A percentile compares a stretch with the other conserved stretches of the same genome.
Conservation (phyloP, 2,797 vertebrate genomes). For the Ctenosaura bakeri region DNA sequence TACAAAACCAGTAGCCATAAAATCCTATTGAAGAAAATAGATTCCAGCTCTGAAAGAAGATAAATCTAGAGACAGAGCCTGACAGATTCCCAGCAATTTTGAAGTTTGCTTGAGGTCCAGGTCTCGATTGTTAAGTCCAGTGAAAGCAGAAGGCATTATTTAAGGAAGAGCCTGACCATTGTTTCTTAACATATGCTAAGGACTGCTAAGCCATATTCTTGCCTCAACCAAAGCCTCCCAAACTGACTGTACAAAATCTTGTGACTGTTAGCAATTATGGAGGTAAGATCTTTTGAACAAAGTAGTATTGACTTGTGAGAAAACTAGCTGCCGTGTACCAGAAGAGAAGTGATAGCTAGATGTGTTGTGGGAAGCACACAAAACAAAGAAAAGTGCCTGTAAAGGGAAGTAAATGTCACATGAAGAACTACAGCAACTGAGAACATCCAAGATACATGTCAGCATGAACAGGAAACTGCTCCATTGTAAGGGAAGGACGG, state of each 20-base stretch:
- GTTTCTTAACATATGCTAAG: background rate
- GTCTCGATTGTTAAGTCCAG: no score
- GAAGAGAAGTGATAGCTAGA: background rate
- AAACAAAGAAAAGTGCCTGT: background rate
- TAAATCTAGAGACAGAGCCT: background rate
- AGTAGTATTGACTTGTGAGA: background rate
- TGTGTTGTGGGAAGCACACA: no score
- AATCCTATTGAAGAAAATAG: background rate
- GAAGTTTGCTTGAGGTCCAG: no score
- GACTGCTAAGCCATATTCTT: background rate
- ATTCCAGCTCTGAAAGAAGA: background rate
- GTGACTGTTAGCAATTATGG: background rate
- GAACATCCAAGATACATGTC: no score
- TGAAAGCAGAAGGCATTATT: no score
- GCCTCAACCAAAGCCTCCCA: no score
- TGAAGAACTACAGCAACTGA: background rate
- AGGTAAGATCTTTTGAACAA: background rate
- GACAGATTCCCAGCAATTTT: no score
- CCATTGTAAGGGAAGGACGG: no score
- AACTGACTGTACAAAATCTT: background rate
- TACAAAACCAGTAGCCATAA: no score
- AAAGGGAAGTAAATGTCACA: background rate
- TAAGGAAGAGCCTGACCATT: background rate
- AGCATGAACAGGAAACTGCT: no score
- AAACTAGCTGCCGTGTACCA: background rate